Conservation (phyloP, 2,113 vertebrate species). For the Andinoacara biseriatus region DNA sequence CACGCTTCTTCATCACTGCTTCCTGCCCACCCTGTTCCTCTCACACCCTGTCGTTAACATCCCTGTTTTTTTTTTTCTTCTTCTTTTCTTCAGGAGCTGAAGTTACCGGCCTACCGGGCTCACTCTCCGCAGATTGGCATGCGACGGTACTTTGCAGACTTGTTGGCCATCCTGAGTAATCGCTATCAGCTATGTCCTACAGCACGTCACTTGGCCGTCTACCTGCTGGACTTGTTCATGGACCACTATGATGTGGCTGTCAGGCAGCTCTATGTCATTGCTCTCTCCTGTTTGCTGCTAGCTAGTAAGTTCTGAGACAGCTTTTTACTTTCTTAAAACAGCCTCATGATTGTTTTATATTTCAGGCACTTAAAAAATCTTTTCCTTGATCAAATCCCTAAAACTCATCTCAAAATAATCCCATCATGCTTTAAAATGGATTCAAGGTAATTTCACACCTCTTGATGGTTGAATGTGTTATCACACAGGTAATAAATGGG, state of each 20-base stretch:
- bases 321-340: background rate
- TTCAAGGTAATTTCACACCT: background rate
- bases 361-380: background rate
- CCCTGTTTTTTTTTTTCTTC: background rate
- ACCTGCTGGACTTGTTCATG: slow-evolving; percentile 92
- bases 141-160: slow-evolving; percentile 88
- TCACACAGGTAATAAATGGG: background rate
- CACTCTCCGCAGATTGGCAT: slow-evolving; percentile 90
- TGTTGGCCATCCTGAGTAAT: slow-evolving; percentile 87
- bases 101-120: slow-evolving; percentile 86
- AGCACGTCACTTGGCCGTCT: slow-evolving; percentile 88
- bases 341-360: background rate
- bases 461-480: background rate
- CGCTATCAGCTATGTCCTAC: slow-evolving; percentile 87
- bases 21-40: slow-evolving; percentile 37
- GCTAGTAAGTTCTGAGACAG: slow-evolving; percentile 84
- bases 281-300: slow-evolving; percentile 89
- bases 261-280: slow-evolving; percentile 87
- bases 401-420: background rate
- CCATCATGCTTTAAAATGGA: background rate
- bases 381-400: background rate
- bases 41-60: background rate
- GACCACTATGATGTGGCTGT: slow-evolving; percentile 86
- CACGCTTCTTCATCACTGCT: slow-evolving; percentile 14
- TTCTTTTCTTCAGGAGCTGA: slow-evolving; percentile 85